Conservation (phyloP, 1,140 invertebrate species). For the Pseudomyrmex concolor region DNA sequence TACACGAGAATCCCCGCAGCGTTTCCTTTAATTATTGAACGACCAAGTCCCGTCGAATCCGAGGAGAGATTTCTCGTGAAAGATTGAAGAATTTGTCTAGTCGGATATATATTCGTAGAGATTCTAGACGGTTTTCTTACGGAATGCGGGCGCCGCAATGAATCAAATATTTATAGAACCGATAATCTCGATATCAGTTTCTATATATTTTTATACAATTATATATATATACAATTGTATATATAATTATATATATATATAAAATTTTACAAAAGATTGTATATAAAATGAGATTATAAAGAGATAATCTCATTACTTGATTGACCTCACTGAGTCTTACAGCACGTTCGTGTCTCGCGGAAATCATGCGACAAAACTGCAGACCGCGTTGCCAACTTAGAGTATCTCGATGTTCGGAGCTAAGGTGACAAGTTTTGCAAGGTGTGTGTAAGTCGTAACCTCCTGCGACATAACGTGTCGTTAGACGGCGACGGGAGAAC, state of each 20-base stretch:
- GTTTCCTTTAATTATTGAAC: constrained; percentile 47
- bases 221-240: too few species aligned
- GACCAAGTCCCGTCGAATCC: constrained; percentile 27
- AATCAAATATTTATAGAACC: constrained; percentile 40
- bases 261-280: too few species aligned
- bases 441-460: constrained; percentile 78
- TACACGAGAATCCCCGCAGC: constrained; percentile 8
- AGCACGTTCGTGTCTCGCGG: too few species aligned
- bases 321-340: not conserved
- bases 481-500: constrained; percentile 64
- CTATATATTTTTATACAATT: not conserved
- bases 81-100: constrained; percentile 50
- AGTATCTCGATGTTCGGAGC: too few species aligned
- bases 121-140: constrained; percentile 20
- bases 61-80: constrained; percentile 25
- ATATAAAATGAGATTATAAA: too few species aligned
- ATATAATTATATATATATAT: too few species aligned
- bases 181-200: constrained; percentile 22
- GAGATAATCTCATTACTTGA: not conserved
- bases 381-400: too few species aligned
- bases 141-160: not conserved
- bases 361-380: constrained; percentile 53
- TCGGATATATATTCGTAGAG: constrained; percentile 31
- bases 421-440: constrained; percentile 24
- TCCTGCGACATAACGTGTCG: constrained; percentile 72